Evolutionary conservation across 2,113 vertebrate species (phyloP), one percentile per base, ranked within the genome.

Genomic region (Pitta sordida): DNA sequence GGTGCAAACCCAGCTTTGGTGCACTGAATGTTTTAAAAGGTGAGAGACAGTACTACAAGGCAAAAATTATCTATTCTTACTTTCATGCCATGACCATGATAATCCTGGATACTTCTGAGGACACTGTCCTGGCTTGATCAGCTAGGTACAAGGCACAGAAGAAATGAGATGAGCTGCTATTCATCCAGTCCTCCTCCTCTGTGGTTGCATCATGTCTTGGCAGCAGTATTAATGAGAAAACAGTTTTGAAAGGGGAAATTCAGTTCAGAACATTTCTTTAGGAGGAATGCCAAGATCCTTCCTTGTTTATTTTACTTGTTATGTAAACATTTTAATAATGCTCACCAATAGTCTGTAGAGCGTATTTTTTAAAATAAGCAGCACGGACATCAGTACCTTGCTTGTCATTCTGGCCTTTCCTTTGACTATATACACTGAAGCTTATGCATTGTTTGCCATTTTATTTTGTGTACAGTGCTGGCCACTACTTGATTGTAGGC

Each of bases 201-300:
- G 4, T 34, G 30, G 5, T 5, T 92, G 62, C 62, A 89, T 92
- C 74, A 75, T 26, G 85, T 29, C 55, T 93, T 95, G 91, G 86
- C 88, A 92, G 60, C 60, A 60, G 43, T 19, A 81, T 43, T 94
- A 89, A 85, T 52, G 75, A 89, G 91, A 87, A 92, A 87, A 91
- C 81, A 91, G 67, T 95, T 94, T 86, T 53, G 51, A 92, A 92
- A 94, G 68, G 83, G 68, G 76, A 91, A 91, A 90, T 46, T 90
- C 76, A 30, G 63, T 85, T 93, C 75, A 85, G 70, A 96, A 85
- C 51, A 3, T 87, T 92, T 23, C 70, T 73, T 92, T 36, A 85
- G 84, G 74, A 95, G 78, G 67, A 85, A 87, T 86, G 87, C 86
- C 81, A 95, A 94, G 53, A 94, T 85, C 63, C 16, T 79, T 91